Evolutionary conservation across 2,888 invertebrate species (phyloP).

Genomic region (Andrena flavipes): DNA sequence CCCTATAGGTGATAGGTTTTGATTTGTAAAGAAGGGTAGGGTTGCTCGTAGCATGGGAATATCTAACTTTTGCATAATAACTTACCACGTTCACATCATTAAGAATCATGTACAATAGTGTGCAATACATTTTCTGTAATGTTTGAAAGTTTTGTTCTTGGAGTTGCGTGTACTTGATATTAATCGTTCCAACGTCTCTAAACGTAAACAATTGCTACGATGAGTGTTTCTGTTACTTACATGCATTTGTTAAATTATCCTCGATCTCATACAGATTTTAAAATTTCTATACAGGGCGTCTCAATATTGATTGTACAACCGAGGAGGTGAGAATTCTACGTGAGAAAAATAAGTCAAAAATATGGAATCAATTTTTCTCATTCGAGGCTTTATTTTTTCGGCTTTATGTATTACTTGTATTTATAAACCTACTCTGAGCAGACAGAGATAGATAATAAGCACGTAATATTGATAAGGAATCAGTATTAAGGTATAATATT

Average conservation of each 20-base stretch:
- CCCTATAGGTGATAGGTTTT: conserved; percentile 61
- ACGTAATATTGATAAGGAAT: too few species aligned
- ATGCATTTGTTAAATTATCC: neutral
- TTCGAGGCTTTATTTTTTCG: too few species aligned
- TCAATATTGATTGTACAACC: too few species aligned
- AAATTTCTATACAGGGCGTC: neutral
- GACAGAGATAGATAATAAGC: too few species aligned
- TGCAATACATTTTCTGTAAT: neutral
- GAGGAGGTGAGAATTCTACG: too few species aligned
- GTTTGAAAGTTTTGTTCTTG: neutral
- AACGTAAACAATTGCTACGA: conserved; percentile 12
- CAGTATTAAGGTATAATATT: too few species aligned
- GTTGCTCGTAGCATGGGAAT: conserved; percentile 6
- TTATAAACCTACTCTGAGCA: too few species aligned
- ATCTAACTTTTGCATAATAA: neutral
- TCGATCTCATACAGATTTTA: conserved; percentile 23
- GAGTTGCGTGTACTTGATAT: neutral
- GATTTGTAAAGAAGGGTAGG: conserved; percentile 7
- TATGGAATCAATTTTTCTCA: too few species aligned
- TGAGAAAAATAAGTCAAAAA: too few species aligned
- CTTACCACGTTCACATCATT: neutral
- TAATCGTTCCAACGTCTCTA: neutral
- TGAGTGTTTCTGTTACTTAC: conserved; percentile 13
- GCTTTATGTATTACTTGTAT: too few species aligned
- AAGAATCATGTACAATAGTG: neutral